Evolutionary conservation across 2,888 invertebrate species (phyloP).

Genomic region (Tholera decimalis): DNA sequence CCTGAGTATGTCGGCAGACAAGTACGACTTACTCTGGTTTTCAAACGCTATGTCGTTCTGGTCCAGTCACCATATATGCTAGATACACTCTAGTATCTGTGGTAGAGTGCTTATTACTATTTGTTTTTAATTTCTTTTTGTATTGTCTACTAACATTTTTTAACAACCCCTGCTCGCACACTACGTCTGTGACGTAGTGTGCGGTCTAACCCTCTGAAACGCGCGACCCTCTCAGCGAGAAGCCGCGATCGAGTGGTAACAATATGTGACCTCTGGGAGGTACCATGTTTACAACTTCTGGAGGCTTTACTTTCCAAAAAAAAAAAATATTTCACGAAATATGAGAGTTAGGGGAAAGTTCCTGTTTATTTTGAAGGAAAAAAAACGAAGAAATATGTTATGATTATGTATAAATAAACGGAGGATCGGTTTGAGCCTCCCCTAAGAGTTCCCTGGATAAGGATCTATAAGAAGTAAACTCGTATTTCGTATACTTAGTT

Average conservation of each 20-base stretch:
- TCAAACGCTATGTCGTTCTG: too few relatives aligned
- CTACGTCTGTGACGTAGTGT: too few relatives aligned
- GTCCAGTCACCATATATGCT: too few relatives aligned
- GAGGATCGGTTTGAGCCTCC: constrained; percentile 58
- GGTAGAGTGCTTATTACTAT: too few relatives aligned
- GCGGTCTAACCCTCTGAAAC: constrained; percentile 31
- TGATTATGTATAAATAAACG: constrained; percentile 66
- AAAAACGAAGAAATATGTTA: constrained; percentile 62
- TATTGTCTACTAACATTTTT: too few relatives aligned
- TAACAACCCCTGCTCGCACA: too few relatives aligned
- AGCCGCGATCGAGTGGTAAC: constrained; percentile 69
- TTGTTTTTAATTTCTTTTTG: too few relatives aligned
- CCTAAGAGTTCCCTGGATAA: constrained; percentile 54
- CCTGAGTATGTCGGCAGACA: too few relatives aligned
- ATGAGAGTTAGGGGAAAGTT: constrained; percentile 65
- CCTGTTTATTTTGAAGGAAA: constrained; percentile 57
- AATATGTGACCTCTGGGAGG: constrained; percentile 71
- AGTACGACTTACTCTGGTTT: too few relatives aligned
- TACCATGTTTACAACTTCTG: constrained; percentile 66
- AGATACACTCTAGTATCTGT: too few relatives aligned
- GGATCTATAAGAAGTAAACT: constrained; percentile 47
- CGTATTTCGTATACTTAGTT: constrained; percentile 54
- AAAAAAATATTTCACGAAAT: constrained; percentile 67
- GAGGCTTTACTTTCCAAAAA: constrained; percentile 61
- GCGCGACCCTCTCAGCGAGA: constrained; percentile 65